A percentile compares a stretch with the other conserved stretches of the same genome.
phyloP scores from a whole-genome alignment of 2,797 vertebrate genomes.

The Neosalanx taihuensis region DNA sequence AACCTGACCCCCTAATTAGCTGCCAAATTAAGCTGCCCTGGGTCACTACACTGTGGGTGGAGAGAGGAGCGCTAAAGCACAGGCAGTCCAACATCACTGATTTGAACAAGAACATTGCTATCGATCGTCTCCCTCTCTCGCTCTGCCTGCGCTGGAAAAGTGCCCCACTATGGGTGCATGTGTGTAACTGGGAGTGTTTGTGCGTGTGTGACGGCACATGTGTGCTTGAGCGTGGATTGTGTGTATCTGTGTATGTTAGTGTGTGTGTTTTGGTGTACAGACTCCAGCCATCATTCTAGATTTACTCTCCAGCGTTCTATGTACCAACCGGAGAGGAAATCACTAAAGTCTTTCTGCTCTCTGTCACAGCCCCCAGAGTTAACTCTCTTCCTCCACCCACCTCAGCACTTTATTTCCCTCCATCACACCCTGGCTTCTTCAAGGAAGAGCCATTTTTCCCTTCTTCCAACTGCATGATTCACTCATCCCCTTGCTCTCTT shows the following conservation, averaged over 20 bases:
- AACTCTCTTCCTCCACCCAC: not conserved
- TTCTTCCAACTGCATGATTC: not conserved
- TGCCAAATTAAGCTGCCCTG: no score
- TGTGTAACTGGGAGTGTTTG: not conserved
- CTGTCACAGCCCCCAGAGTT: no score
- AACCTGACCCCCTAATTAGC: no score
- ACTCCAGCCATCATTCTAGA: slow-evolving; percentile 8
- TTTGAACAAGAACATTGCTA: slow-evolving; percentile 10
- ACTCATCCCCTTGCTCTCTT: not conserved
- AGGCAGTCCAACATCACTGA: slow-evolving; percentile 1
- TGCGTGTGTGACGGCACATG: not conserved
- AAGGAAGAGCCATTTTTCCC: not conserved
- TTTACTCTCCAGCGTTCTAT: slow-evolving; percentile 25
- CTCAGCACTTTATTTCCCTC: slow-evolving; percentile 1
- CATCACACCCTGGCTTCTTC: not conserved
- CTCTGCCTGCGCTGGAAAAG: not conserved
- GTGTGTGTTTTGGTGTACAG: not conserved
- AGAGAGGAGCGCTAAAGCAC: slow-evolving; percentile 1
- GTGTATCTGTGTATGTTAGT: slow-evolving; percentile 7
- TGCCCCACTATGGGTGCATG: not conserved
- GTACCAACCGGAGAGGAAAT: slow-evolving; percentile 23
- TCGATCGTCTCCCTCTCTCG: slow-evolving; percentile 6
- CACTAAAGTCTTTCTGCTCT: not conserved
- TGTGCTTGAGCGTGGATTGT: not conserved
- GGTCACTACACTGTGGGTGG: not conserved